Conservation (phyloP, 2,797 vertebrate species). For the Chelmon rostratus region DNA sequence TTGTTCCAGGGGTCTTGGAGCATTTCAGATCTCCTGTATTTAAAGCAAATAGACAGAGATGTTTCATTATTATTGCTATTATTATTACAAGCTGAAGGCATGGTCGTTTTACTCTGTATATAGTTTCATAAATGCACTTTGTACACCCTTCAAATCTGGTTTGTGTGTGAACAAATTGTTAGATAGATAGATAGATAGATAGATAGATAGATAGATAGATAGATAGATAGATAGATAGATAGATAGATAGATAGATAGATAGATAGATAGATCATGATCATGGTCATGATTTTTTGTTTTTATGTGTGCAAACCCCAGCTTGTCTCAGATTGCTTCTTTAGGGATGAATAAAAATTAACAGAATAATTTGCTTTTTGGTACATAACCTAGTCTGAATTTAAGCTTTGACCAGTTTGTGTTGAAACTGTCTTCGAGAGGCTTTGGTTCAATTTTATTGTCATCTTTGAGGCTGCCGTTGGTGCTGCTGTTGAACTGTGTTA, state of each 20-base stretch:
- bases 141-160: too few relatives aligned
- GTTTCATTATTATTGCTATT: neutral
- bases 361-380: neutral
- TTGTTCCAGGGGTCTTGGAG: too few relatives aligned
- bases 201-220: too few relatives aligned
- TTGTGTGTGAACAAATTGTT: too few relatives aligned
- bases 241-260: too few relatives aligned
- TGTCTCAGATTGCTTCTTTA: neutral
- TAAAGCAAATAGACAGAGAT: too few relatives aligned
- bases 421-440: neutral
- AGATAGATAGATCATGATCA: too few relatives aligned
- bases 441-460: slow-evolving; percentile 1
- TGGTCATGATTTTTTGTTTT: neutral
- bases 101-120: neutral
- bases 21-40: neutral
- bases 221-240: too few relatives aligned
- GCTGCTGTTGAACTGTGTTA: neutral
- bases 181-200: too few relatives aligned
- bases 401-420: too few relatives aligned
- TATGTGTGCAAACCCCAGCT: neutral
- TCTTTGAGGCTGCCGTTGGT: neutral
- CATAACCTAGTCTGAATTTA: too few relatives aligned
- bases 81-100: neutral
- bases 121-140: neutral
- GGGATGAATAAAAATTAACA: neutral